Percentiles rank a stretch among this genome's conserved stretches.
These are phyloP conservation scores for Sphaerophoria taeniata DNA, from an alignment of 2,888 invertebrate genomes.

Conservation along the genomic window DNA sequence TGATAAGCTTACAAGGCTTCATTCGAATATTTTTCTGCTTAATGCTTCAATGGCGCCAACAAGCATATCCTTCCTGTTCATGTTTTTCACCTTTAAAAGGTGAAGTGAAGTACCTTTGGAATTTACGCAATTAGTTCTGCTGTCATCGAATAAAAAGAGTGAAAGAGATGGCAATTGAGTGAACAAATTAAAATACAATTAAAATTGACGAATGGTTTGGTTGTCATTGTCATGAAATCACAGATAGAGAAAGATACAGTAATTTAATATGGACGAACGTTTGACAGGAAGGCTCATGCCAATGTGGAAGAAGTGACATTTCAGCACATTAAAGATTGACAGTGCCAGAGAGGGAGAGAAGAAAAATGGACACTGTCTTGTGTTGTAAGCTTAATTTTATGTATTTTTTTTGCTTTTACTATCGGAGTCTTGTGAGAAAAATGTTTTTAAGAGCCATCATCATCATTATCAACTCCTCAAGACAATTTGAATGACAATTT, in stretches of 20 bases:
- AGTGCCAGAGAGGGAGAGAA: not conserved
- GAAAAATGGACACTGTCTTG: constrained; percentile 19
- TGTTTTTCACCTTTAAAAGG: constrained; percentile 23
- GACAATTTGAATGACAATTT: constrained; percentile 52
- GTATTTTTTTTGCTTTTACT: constrained; percentile 37
- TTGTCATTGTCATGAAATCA: constrained; percentile 72
- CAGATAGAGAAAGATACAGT: constrained; percentile 65
- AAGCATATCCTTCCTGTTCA: constrained; percentile 72
- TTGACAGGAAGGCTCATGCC: constrained; percentile 59
- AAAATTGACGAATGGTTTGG: constrained; percentile 73
- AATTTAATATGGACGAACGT: constrained; percentile 66
- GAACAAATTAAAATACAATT: constrained; percentile 68
- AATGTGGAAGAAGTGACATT: constrained; percentile 50
- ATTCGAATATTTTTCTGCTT: constrained; percentile 47
- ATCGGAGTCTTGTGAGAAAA: constrained; percentile 44
- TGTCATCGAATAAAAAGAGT: constrained; percentile 32
- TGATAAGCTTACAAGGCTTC: constrained; percentile 66
- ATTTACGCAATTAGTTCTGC: constrained; percentile 74
- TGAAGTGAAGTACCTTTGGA: constrained; percentile 43
- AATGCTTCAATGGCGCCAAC: constrained; percentile 73
- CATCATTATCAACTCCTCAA: constrained; percentile 22
- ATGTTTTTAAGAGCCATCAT: constrained; percentile 50
- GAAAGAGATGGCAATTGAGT: constrained; percentile 18
- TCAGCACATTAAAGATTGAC: constrained; percentile 12
- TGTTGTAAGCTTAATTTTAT: not conserved